A percentile compares a stretch with the other conserved stretches of the same genome.
Evolutionary conservation across 2,888 invertebrate species (phyloP).

Genomic region (Dolichopus griseipennis): DNA sequence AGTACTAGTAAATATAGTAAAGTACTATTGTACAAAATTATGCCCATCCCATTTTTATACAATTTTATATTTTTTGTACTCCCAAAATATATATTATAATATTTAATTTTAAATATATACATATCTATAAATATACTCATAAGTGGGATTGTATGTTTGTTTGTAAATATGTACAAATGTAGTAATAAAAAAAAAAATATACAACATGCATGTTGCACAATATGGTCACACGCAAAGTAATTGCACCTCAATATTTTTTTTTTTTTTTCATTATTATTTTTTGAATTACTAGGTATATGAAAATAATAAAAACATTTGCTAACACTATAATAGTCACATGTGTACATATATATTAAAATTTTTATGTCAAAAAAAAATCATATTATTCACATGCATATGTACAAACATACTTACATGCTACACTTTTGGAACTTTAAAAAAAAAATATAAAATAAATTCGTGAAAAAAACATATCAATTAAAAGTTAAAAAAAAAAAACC

Average conservation of each 20-base stretch:
- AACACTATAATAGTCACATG: not conserved
- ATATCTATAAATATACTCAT: not conserved
- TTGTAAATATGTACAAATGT: not conserved
- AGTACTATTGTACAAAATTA: not conserved
- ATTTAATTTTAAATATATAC: not conserved
- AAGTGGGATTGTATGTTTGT: not conserved
- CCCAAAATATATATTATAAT: not conserved
- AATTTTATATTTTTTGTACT: not conserved
- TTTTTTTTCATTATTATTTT: not conserved
- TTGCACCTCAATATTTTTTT: not conserved
- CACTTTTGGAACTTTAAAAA: too few relatives aligned
- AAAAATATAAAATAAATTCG: too few relatives aligned
- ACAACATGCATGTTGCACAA: not conserved
- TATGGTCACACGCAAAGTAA: constrained; percentile 1
- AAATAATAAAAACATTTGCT: not conserved
- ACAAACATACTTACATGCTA: too few relatives aligned
- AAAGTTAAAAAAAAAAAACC: too few relatives aligned
- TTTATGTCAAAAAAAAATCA: too few relatives aligned
- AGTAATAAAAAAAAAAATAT: too few relatives aligned
- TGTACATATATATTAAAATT: not conserved
- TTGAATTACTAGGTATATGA: not conserved
- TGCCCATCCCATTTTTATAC: constrained; percentile 1
- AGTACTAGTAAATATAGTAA: too few relatives aligned
- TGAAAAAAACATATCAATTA: too few relatives aligned
- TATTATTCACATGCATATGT: too few relatives aligned